Percentiles rank a stretch among this genome's conserved stretches.
These are phyloP conservation scores for Chloroceryle aenea DNA, from an alignment of 2,113 vertebrate species.

Conservation along the genomic window DNA sequence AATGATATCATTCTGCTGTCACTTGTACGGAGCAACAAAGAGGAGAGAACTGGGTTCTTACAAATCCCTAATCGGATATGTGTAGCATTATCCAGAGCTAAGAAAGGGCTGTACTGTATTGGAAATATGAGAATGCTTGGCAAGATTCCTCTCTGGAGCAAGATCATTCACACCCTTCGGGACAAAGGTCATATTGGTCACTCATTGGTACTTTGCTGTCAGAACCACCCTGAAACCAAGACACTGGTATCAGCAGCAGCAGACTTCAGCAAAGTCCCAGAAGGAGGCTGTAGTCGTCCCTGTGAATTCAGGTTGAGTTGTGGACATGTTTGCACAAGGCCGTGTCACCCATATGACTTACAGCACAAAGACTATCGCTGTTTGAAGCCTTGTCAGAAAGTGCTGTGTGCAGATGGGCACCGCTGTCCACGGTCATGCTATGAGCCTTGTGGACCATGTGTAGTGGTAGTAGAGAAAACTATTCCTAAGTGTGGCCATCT, in stretches of 20 bases:
- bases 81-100: constrained; percentile 93
- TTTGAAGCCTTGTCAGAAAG: constrained; percentile 84
- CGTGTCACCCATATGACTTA: constrained; percentile 89
- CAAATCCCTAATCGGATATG: constrained; percentile 91
- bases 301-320: constrained; percentile 89
- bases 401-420: constrained; percentile 84
- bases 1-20: constrained; percentile 94
- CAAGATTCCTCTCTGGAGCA: constrained; percentile 87
- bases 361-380: constrained; percentile 86
- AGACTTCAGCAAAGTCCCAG: constrained; percentile 87
- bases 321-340: constrained; percentile 88
- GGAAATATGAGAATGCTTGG: constrained; percentile 88
- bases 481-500: constrained; percentile 83
- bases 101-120: constrained; percentile 91
- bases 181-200: constrained; percentile 79
- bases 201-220: constrained; percentile 84
- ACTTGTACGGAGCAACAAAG: constrained; percentile 89
- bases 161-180: constrained; percentile 84
- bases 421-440: constrained; percentile 79
- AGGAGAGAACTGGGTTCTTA: constrained; percentile 87
- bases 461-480: constrained; percentile 79
- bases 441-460: constrained; percentile 80
- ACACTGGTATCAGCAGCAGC: constrained; percentile 74
- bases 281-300: constrained; percentile 89
- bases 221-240: constrained; percentile 87